Percentiles rank a stretch among this genome's conserved stretches.
Conservation (phyloP, 2,888 invertebrate species). For the Daptonema setosum region DNA sequence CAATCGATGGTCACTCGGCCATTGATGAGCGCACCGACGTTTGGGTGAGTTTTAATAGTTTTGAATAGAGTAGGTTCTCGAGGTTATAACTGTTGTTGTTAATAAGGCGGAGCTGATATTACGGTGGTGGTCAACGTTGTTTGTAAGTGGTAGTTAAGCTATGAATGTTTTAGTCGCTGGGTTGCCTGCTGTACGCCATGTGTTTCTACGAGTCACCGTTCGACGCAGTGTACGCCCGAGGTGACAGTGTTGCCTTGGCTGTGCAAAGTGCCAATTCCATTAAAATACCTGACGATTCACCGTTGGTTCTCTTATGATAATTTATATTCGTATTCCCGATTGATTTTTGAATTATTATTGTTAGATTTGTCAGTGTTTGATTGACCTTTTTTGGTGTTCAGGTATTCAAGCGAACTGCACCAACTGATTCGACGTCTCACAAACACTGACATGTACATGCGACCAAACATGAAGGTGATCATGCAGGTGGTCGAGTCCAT, state of each 20-base stretch:
- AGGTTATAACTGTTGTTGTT: no score
- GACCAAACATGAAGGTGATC: not conserved
- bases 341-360: no score
- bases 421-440: not conserved
- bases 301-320: slow-evolving; percentile 30
- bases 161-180: slow-evolving; percentile 52
- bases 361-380: no score
- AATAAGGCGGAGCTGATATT: no score
- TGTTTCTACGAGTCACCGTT: slow-evolving; percentile 65
- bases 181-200: slow-evolving; percentile 61
- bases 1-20: slow-evolving; percentile 53
- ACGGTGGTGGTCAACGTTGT: no score
- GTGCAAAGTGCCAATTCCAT: slow-evolving; percentile 49
- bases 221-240: slow-evolving; percentile 57
- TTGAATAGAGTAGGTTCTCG: no score
- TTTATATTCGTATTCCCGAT: no score
- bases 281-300: slow-evolving; percentile 45
- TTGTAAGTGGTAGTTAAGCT: no score
- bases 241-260: slow-evolving; percentile 64
- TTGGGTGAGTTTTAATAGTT: slow-evolving; percentile 48
- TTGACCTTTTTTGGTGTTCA: not conserved
- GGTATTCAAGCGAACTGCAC: not conserved
- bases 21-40: slow-evolving; percentile 65
- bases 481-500: not conserved
- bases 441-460: not conserved